phyloP scores from a whole-genome alignment of 2,888 invertebrate species.

The Sinotaia quadrata region DNA sequence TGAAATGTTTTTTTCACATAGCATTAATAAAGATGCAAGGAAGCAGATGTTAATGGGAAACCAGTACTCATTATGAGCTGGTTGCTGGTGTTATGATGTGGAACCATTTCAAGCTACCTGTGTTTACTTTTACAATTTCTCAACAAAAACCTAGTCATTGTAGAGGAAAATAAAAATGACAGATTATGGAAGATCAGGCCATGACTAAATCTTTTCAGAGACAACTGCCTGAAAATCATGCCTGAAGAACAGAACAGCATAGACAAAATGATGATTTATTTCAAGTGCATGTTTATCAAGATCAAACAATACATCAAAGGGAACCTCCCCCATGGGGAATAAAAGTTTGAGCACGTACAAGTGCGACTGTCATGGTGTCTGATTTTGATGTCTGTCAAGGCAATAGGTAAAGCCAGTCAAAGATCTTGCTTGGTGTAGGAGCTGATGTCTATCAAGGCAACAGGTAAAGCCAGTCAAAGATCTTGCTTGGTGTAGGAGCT shows the following conservation, averaged over 20 bases:
- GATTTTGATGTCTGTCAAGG: constrained; percentile 33
- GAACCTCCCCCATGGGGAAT: constrained; percentile 34
- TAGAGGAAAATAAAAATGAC: constrained; percentile 12
- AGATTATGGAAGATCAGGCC: constrained; percentile 40
- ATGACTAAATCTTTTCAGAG: constrained; percentile 29
- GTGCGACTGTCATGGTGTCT: constrained; percentile 25
- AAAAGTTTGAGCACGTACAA: constrained; percentile 28
- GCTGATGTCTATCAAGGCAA: too few relatives aligned
- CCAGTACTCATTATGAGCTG: constrained; percentile 20
- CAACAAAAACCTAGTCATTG: constrained; percentile 16
- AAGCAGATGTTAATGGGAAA: constrained; percentile 30
- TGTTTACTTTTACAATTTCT: constrained; percentile 26
- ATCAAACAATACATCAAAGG: constrained; percentile 36
- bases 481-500: too few relatives aligned
- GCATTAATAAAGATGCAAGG: constrained; percentile 30
- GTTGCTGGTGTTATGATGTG: too few relatives aligned
- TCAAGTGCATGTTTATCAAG: constrained; percentile 46
- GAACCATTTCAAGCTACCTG: too few relatives aligned
- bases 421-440: constrained; percentile 12
- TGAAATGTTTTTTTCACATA: constrained; percentile 29
- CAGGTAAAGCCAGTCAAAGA: too few relatives aligned
- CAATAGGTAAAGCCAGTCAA: neutral
- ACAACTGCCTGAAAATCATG: constrained; percentile 43
- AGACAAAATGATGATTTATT: constrained; percentile 62
- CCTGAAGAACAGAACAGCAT: constrained; percentile 54